Base-by-base conservation (phyloP, 2,888 invertebrate genomes). In the Muscina levida region DNA sequence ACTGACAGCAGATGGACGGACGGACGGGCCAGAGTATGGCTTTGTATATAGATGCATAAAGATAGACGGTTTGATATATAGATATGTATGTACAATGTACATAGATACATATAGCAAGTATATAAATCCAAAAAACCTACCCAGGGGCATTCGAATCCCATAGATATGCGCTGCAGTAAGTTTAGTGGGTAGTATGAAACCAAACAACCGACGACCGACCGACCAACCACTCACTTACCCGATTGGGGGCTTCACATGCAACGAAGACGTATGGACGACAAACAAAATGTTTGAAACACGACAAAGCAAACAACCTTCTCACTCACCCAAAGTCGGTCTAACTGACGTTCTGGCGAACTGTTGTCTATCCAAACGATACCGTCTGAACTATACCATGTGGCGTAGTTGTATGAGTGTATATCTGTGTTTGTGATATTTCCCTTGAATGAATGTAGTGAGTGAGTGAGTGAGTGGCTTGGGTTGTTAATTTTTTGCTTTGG, bases 351-450 rank as follows among this genome's bases (percentile, higher is more conserved):
- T 31, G 31, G 3, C 31, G n/a, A 31, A 5, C 31, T 31, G 31
- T 31, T 31, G 31, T 31, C 31, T 3, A 5, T 31, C 31, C 31
- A 31, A 31, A 31, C 31, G 31, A 31, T 3, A 31, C 31, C 31
- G 31, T 31, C 31, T 31, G 31, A 31, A 31, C 31, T 31, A 8
- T 5, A 31, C 31, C 8, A 31, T 31, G 31, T n/a, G n/a, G n/a
- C 31, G 3, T 31, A 31, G 31, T 31, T 31, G 31, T 31, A 31
- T 31, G 31, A 8, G 8, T 31, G 31, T 3, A 31, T 56, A 73
- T 77, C 80, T 70, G 73, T 77, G 77, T n/a, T n/a, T 68, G 77
- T 77, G 77, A 44, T 79, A 71, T 53, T 79, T 70, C 70, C 72
- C 62, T 62, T 79, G 72, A 62, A 76, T 73, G 19, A n/a, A n/a